Evolutionary conservation across 1,140 invertebrate species (phyloP).

Genomic region (Gonatopus flavifemur): DNA sequence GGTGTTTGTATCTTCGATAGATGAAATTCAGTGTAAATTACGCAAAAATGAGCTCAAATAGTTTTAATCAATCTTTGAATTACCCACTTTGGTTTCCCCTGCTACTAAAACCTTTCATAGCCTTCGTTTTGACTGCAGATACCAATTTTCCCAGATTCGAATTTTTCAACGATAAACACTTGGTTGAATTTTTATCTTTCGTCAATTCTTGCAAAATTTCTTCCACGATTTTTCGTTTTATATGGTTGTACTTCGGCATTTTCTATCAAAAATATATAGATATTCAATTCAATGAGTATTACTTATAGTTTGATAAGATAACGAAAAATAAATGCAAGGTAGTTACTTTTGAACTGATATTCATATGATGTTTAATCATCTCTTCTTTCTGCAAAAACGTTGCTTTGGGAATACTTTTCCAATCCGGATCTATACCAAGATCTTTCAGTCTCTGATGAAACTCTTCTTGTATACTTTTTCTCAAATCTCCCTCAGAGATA

Average conservation of each 20-base stretch:
- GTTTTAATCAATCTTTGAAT: no score
- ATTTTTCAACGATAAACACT: conserved; percentile 37
- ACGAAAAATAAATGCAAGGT: conserved; percentile 1
- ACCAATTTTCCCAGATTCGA: conserved; percentile 48
- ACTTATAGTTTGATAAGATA: neutral
- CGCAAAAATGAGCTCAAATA: no score
- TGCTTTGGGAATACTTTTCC: conserved; percentile 54
- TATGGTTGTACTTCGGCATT: conserved; percentile 55
- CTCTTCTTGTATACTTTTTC: conserved; percentile 29
- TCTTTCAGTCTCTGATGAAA: conserved; percentile 52
- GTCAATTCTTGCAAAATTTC: conserved; percentile 50
- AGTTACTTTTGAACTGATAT: conserved; percentile 57
- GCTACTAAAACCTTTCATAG: conserved; percentile 57
- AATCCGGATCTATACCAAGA: conserved; percentile 62
- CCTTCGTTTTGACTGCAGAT: conserved; percentile 60
- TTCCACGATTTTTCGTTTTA: conserved; percentile 56
- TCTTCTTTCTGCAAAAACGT: conserved; percentile 58
- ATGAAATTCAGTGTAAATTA: no score
- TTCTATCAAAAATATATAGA: conserved; percentile 49
- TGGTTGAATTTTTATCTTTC: conserved; percentile 26
- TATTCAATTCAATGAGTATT: neutral
- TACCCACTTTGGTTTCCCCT: no score
- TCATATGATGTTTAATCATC: conserved; percentile 58
- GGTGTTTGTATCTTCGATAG: no score
- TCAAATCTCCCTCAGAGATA: conserved; percentile 18